Conservation (phyloP, 2,888 invertebrate species). For the Andrena bicolor region DNA sequence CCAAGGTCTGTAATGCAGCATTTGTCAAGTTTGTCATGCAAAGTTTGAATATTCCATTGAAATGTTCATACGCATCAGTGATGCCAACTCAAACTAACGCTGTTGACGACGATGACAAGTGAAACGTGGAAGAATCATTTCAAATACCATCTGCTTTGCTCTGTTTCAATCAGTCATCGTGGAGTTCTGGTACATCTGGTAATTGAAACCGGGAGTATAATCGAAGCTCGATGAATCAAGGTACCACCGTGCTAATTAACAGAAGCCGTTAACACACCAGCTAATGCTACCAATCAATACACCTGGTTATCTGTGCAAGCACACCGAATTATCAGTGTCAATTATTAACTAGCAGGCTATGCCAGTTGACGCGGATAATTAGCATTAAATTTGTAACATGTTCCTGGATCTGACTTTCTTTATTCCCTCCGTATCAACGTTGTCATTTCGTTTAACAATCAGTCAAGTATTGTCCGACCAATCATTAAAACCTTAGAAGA, state of each 20-base stretch:
- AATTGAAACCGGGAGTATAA: conserved; percentile 42
- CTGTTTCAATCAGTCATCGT: conserved; percentile 15
- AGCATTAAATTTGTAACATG: background rate
- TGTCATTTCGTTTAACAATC: background rate
- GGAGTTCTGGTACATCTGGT: conserved; percentile 9
- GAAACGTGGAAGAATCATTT: conserved; percentile 5
- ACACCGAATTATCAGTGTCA: conserved; percentile 38
- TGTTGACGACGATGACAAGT: background rate
- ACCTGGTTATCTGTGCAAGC: conserved; percentile 17
- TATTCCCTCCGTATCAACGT: background rate
- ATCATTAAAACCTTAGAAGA: background rate
- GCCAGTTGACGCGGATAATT: conserved; percentile 1
- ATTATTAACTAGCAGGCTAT: conserved; percentile 34
- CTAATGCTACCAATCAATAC: conserved; percentile 50
- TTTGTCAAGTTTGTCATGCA: background rate
- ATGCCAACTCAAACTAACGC: background rate
- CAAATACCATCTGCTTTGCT: background rate
- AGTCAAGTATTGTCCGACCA: background rate
- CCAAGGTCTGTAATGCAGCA: too few relatives aligned
- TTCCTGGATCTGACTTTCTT: background rate
- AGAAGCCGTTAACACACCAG: conserved; percentile 37
- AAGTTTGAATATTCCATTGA: background rate
- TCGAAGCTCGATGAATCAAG: conserved; percentile 47
- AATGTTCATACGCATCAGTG: too few relatives aligned
- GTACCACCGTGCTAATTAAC: conserved; percentile 49